A percentile compares a stretch with the other conserved stretches of the same genome.
These are phyloP conservation scores for Antheraea assamensis DNA, from an alignment of 2,888 invertebrate species.

Conservation along the genomic window DNA sequence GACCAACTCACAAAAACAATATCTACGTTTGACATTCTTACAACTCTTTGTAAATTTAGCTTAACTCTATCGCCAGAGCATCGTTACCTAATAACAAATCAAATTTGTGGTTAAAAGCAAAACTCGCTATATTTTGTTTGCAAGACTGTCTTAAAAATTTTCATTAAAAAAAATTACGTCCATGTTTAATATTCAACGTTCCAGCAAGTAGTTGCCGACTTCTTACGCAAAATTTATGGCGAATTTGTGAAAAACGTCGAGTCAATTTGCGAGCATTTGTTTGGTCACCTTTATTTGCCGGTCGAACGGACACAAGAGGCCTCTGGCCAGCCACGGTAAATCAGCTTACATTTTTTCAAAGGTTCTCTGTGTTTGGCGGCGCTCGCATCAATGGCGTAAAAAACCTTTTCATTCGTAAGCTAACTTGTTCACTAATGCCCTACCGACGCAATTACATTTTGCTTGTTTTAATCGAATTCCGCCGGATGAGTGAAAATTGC, in stretches of 20 bases:
- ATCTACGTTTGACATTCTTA: not conserved
- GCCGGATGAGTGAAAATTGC: slow-evolving; percentile 29
- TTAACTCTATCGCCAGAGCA: not conserved
- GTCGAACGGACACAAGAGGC: slow-evolving; percentile 69
- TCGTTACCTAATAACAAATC: not conserved
- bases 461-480: slow-evolving; percentile 20
- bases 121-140: no score
- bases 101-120: slow-evolving; percentile 7
- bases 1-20: no score
- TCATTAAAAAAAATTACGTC: slow-evolving; percentile 29
- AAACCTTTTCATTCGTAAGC: slow-evolving; percentile 66
- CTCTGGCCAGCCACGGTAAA: slow-evolving; percentile 72
- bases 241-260: slow-evolving; percentile 76
- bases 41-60: not conserved
- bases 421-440: slow-evolving; percentile 53
- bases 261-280: slow-evolving; percentile 81
- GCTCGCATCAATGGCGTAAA: slow-evolving; percentile 67
- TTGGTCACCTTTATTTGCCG: slow-evolving; percentile 80
- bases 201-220: slow-evolving; percentile 45
- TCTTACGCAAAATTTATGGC: slow-evolving; percentile 64
- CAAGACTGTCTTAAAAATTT: not conserved
- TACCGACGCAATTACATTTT: slow-evolving; percentile 23
- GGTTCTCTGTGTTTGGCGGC: slow-evolving; percentile 76
- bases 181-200: slow-evolving; percentile 42
- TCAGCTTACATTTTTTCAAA: slow-evolving; percentile 81